These are phyloP conservation scores for Nebria salina DNA, from an alignment of 2,888 invertebrate species.

Conservation along the genomic window DNA sequence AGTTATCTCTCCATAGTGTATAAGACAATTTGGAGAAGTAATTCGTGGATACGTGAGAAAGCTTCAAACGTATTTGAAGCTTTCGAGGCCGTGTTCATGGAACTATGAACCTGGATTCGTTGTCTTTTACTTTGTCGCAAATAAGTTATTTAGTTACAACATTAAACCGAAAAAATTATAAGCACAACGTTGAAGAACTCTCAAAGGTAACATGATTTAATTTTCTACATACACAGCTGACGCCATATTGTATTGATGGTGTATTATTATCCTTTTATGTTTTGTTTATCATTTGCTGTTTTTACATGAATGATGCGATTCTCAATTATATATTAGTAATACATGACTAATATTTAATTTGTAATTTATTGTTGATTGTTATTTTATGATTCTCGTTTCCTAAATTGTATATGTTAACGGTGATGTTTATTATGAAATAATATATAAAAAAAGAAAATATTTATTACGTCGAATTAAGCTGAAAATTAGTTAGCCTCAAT, in stretches of 20 bases:
- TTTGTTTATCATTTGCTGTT: slow-evolving; percentile 52
- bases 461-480: too few species aligned
- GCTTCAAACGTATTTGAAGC: slow-evolving; percentile 95
- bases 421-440: too few species aligned
- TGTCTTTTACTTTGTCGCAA: slow-evolving; percentile 98
- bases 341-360: background rate
- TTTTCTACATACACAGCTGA: slow-evolving; percentile 29
- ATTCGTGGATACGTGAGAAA: slow-evolving; percentile 83
- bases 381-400: too few species aligned
- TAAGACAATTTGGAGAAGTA: slow-evolving; percentile 65
- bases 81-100: slow-evolving; percentile 86
- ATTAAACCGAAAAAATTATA: slow-evolving; percentile 95
- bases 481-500: too few species aligned
- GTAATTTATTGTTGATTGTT: background rate
- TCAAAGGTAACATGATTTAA: slow-evolving; percentile 77
- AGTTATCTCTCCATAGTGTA: slow-evolving; percentile 61
- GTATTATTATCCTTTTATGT: slow-evolving; percentile 51
- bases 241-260: slow-evolving; percentile 46
- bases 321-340: background rate
- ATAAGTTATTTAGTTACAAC: slow-evolving; percentile 96
- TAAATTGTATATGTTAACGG: too few species aligned
- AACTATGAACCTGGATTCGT: slow-evolving; percentile 99
- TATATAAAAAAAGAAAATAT: too few species aligned
- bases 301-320: background rate
- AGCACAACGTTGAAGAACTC: slow-evolving; percentile 88